These are phyloP conservation scores for Rhinophrynus dorsalis DNA, from an alignment of 2,797 vertebrate species.

Conservation along the genomic window DNA sequence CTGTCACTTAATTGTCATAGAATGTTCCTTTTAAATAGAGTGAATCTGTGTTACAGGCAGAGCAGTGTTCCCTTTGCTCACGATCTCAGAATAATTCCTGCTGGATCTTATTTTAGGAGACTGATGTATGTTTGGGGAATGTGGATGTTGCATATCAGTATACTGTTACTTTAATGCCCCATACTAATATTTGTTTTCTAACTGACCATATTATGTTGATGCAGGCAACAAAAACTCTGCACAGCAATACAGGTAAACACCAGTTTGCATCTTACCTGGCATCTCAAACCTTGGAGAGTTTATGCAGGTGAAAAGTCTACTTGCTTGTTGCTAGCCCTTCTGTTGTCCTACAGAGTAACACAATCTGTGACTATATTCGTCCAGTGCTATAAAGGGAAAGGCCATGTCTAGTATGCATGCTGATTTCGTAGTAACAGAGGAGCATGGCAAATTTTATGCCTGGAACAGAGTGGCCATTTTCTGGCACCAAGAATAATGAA, in stretches of 20 bases:
- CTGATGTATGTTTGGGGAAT: no score
- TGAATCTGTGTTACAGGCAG: no score
- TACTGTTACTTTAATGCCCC: not conserved
- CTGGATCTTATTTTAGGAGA: not conserved
- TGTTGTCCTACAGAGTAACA: not conserved
- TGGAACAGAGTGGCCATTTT: not conserved
- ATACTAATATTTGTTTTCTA: not conserved
- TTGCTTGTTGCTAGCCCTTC: not conserved
- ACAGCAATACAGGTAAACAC: not conserved
- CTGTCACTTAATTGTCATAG: no score
- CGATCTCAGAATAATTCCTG: no score
- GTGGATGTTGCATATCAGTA: no score
- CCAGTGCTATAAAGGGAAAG: constrained; percentile 20
- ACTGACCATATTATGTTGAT: not conserved
- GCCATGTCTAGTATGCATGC: not conserved
- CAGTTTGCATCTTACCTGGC: constrained; percentile 31
- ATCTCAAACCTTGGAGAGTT: constrained; percentile 1
- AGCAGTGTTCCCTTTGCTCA: no score
- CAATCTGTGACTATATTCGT: constrained; percentile 7
- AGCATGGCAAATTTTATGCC: not conserved
- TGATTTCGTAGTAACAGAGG: not conserved
- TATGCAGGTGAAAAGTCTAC: not conserved
- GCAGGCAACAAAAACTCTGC: not conserved
- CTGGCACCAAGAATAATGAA: not conserved
- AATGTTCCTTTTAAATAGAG: no score